Conservation (phyloP, 1,140 invertebrate species). For the Leptopilina clavipes region DNA sequence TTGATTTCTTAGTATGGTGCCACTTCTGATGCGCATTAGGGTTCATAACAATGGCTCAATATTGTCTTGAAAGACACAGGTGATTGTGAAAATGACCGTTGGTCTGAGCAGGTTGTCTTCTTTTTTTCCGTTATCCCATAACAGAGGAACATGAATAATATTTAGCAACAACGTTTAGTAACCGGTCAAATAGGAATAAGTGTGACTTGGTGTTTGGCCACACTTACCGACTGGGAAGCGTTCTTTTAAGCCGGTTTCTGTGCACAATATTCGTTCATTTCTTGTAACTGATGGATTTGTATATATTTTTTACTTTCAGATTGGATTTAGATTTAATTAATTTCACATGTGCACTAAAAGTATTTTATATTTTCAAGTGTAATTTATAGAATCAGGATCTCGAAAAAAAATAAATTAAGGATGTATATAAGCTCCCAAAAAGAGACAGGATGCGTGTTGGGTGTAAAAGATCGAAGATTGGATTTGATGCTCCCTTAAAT, state of each 20-base stretch:
- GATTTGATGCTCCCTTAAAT: neutral
- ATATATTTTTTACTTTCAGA: too few relatives aligned
- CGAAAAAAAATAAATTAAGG: neutral
- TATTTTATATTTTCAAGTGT: too few relatives aligned
- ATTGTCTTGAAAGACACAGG: conserved; percentile 65
- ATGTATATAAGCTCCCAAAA: too few relatives aligned
- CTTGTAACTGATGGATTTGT: too few relatives aligned
- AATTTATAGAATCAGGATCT: too few relatives aligned
- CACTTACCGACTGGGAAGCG: neutral
- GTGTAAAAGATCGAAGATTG: neutral
- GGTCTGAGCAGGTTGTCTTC: conserved; percentile 65
- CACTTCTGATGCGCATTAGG: conserved; percentile 60
- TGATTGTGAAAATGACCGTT: conserved; percentile 74
- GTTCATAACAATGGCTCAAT: conserved; percentile 63
- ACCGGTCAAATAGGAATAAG: neutral
- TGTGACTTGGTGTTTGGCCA: neutral
- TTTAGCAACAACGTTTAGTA: neutral
- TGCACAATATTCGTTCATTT: neutral
- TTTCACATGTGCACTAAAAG: too few relatives aligned
- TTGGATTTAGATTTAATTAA: too few relatives aligned
- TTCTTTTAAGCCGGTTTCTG: neutral
- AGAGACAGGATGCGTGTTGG: neutral
- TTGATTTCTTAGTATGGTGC: conserved; percentile 43
- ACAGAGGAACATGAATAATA: conserved; percentile 8
- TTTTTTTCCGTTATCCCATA: conserved; percentile 37